Conservation (phyloP, 2,888 invertebrate genomes). For the Sericinus montela region DNA sequence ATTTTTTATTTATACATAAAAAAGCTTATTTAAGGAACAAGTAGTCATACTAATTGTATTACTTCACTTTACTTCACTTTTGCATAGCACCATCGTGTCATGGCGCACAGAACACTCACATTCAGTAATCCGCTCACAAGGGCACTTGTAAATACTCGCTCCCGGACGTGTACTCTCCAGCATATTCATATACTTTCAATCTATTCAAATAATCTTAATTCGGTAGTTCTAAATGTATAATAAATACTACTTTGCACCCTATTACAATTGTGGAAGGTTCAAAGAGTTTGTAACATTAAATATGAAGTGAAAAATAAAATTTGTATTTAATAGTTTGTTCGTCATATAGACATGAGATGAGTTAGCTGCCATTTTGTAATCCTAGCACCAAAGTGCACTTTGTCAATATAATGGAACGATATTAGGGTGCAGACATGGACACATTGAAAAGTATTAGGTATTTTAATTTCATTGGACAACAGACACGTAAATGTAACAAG, state of each 20-base stretch:
- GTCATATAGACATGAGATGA: slow-evolving; percentile 31
- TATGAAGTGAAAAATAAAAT: slow-evolving; percentile 17
- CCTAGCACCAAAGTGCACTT: slow-evolving; percentile 56
- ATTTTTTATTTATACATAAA: too few species aligned
- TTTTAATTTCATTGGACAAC: too few species aligned
- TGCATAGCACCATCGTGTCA: slow-evolving; percentile 37
- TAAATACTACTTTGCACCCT: slow-evolving; percentile 18
- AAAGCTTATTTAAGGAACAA: too few species aligned
- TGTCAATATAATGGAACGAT: slow-evolving; percentile 43
- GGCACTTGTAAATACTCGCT: slow-evolving; percentile 64
- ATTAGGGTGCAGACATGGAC: not conserved
- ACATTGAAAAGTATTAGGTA: too few species aligned
- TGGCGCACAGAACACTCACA: slow-evolving; percentile 29
- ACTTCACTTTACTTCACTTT: slow-evolving; percentile 13
- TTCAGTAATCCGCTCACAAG: slow-evolving; percentile 59
- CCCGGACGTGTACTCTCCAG: slow-evolving; percentile 36
- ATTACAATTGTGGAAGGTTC: slow-evolving; percentile 19
- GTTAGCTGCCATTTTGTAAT: slow-evolving; percentile 64
- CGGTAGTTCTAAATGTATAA: not conserved
- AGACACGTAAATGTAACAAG: too few species aligned
- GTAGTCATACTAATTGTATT: too few species aligned
- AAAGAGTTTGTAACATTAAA: not conserved
- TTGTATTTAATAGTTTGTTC: slow-evolving; percentile 47
- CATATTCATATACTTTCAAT: slow-evolving; percentile 41
- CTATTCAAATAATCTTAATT: slow-evolving; percentile 50